Evolutionary conservation across 2,888 invertebrate species (phyloP), one percentile per base, ranked within the genome.

Genomic region (Fragum whitleyi): DNA sequence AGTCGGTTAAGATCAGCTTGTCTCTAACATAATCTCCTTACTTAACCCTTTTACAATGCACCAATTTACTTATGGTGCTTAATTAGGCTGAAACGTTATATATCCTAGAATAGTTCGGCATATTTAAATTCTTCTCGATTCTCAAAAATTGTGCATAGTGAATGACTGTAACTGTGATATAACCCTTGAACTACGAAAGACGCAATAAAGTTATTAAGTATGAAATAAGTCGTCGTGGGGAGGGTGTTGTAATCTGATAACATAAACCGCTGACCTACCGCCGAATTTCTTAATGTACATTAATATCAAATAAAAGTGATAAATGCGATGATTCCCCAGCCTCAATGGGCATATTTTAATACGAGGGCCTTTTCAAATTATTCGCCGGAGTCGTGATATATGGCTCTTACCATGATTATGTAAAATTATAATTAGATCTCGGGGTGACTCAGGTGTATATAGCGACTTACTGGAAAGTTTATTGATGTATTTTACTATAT

Each of bases 281-380:
- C 83, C 55, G 61, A 55, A 69, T 65, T 70, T 26, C 55, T 71
- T 84, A 84, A 84, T 84, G 83, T 75, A 78, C 83, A 84, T 84
- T 81, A 84, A 84, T 68, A 78, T 81, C 80, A 69, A 76, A 78
- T 83, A 75, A 83, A 76, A 57, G 74, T 83, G 83, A 79, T 83
- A 59, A 72, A 83, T 79, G 75, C 59, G 79, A 42, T 36, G 36
- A 65, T 65, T 65, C 42, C 36, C 42, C 65, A 65, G 42, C 23
- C 42, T 65, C 65, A 26, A 42, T 42, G 65, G 65, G 65, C 65
- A 65, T 65, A 65, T 42, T 65, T 65, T 65, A 65, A 65, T 36
- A n/a, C 39, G 65, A 39, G 5, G 16, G 23, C 42, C 65, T 65
- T 65, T 65, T 42, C 65, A 65, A 42, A 42, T 23, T 65, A 23